These are phyloP conservation scores for Percopsis transmontana DNA, from an alignment of 2,113 vertebrate genomes.

Conservation along the genomic window DNA sequence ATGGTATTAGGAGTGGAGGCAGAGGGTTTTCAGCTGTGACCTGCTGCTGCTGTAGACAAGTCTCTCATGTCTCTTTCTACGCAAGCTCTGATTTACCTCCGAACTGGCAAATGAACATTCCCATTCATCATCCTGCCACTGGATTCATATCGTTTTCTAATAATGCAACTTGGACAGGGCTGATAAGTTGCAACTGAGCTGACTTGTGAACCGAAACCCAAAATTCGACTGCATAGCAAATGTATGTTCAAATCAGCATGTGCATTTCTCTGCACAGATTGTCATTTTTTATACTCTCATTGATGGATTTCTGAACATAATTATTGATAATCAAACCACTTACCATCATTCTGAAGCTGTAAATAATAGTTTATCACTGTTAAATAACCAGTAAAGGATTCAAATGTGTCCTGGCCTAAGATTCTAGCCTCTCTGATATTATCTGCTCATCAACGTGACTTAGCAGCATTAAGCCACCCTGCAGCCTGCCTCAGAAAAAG, in stretches of 20 bases:
- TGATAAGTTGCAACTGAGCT: not conserved
- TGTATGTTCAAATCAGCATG: too few species aligned
- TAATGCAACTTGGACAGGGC: not conserved
- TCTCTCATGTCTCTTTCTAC: slow-evolving; percentile 24
- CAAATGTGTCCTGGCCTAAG: not conserved
- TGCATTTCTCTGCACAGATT: too few species aligned
- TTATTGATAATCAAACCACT: too few species aligned
- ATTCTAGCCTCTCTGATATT: not conserved
- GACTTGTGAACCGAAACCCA: too few species aligned
- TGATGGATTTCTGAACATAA: too few species aligned
- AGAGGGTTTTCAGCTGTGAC: slow-evolving; percentile 15
- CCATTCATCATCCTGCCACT: slow-evolving; percentile 36
- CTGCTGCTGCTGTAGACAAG: slow-evolving; percentile 18
- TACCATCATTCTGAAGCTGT: too few species aligned
- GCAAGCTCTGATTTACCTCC: slow-evolving; percentile 30
- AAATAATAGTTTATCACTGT: too few species aligned
- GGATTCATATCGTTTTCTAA: slow-evolving; percentile 18
- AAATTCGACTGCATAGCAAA: too few species aligned
- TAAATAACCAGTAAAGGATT: too few species aligned
- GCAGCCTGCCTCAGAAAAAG: not conserved
- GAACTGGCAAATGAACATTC: slow-evolving; percentile 35
- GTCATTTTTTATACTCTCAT: too few species aligned
- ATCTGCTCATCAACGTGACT: slow-evolving; percentile 2
- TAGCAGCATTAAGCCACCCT: not conserved
- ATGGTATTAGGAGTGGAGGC: not conserved